Evolutionary conservation across 2,888 invertebrate genomes (phyloP).

Genomic region (Sarcophaga rosellei): DNA sequence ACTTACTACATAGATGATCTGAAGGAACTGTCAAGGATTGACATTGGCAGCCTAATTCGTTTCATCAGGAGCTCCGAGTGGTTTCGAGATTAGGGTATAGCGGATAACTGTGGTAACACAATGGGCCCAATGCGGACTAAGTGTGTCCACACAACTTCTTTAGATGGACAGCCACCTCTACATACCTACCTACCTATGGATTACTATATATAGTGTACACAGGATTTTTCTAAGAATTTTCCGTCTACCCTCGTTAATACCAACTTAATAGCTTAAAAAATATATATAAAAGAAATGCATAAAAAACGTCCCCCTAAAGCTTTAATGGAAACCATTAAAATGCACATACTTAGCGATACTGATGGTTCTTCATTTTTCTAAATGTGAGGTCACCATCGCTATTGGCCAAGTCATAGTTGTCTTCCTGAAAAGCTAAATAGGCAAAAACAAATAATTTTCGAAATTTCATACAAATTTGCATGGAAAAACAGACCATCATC

Average conservation of each 20-base stretch:
- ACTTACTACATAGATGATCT: no score
- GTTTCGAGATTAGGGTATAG: no score
- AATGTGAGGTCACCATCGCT: constrained; percentile 55
- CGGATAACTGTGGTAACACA: no score
- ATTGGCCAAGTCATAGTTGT: constrained; percentile 21
- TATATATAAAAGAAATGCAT: constrained; percentile 22
- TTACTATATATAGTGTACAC: background rate
- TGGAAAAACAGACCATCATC: background rate
- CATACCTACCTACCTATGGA: no score
- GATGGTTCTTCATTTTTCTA: background rate
- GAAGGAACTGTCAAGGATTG: no score
- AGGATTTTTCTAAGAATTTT: background rate
- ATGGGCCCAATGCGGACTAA: no score
- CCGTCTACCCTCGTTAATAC: background rate
- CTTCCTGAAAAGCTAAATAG: constrained; percentile 28
- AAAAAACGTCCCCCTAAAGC: background rate
- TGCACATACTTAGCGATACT: constrained; percentile 39
- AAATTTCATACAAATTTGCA: constrained; percentile 9
- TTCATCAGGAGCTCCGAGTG: no score
- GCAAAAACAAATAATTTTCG: background rate
- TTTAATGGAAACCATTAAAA: constrained; percentile 64
- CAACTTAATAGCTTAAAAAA: background rate
- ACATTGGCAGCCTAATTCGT: no score
- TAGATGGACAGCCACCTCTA: no score
- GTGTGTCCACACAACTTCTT: no score